Evolutionary conservation across 2,113 vertebrate genomes (phyloP), one percentile per base, ranked within the genome.

Genomic region (Neolamprologus modestus): DNA sequence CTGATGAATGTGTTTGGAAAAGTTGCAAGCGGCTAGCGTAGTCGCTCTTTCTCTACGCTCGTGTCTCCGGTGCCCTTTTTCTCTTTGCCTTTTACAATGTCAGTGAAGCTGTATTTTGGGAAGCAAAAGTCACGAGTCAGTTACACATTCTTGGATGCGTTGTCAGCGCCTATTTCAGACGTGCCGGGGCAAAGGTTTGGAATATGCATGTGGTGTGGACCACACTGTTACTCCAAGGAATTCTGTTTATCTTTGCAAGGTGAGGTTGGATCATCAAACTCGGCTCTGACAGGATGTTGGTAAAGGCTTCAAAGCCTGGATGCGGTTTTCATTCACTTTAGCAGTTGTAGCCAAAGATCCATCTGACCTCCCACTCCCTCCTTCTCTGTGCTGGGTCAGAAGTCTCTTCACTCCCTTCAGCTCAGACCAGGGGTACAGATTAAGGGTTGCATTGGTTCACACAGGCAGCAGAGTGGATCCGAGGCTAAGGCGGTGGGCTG

Each of bases 131-230:
- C 95, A 92, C 73, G 9, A 89, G 91, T 91, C 84, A 17, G 42
- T 89, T 8, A 31, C 37, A 87, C 83, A 89, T 88, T 91, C 84
- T 84, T 63, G 47, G 71, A 86, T 50, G 87, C 2, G 2, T 35
- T 45, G 50, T 93, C 84, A 37, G 76, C 68, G 59, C 88, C 95
- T 94, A 93, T 96, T 96, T 91, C 68, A 35, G 86, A 84, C 33
- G 53, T 24, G 68, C 35, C 1, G 1, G 37, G 28, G 71, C 52
- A 71, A 78, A 83, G 88, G 83, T 73, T 83, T 55, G 1, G 13
- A 40, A 16, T 14, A n/a, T 71, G 53, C 17, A 12, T 90, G 85
- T 45, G 79, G 28, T 26, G 10, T 8, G 2, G n/a, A 24, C 66
- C 87, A 82, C 11, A 19, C 40, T 31, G 61, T 63, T 50, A 24